These are phyloP conservation scores for Pteromalus puparum DNA, from an alignment of 1,140 invertebrate species.

Conservation along the genomic window DNA sequence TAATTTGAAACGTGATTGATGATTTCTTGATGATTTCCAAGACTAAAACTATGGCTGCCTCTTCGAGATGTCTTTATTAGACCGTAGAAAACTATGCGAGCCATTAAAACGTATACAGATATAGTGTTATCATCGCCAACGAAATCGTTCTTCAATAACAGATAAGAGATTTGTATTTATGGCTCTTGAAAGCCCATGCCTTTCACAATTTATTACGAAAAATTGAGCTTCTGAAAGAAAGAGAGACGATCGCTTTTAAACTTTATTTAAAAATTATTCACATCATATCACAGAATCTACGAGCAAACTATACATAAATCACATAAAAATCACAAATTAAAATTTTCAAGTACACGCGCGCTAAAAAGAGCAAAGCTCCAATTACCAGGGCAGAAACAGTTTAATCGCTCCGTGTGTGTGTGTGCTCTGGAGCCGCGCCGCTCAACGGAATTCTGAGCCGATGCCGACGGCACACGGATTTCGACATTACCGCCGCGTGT, in stretches of 20 bases:
- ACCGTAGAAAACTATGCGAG: not conserved
- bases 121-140: no score
- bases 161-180: no score
- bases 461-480: slow-evolving; percentile 55
- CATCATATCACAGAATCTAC: no score
- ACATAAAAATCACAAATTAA: not conserved
- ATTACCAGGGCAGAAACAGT: slow-evolving; percentile 60
- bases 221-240: not conserved
- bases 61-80: slow-evolving; percentile 28
- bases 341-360: not conserved
- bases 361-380: not conserved
- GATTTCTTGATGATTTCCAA: slow-evolving; percentile 68
- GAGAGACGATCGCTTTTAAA: not conserved
- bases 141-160: no score
- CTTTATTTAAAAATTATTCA: not conserved
- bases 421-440: slow-evolving; percentile 19
- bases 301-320: not conserved
- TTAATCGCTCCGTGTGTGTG: slow-evolving; percentile 52
- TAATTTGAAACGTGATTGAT: slow-evolving; percentile 65
- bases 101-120: not conserved
- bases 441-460: slow-evolving; percentile 53
- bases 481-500: slow-evolving; percentile 35
- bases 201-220: no score
- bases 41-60: slow-evolving; percentile 53
- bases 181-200: no score